phyloP scores from a whole-genome alignment of 2,888 invertebrate genomes.

The Hyposoter didymator region DNA sequence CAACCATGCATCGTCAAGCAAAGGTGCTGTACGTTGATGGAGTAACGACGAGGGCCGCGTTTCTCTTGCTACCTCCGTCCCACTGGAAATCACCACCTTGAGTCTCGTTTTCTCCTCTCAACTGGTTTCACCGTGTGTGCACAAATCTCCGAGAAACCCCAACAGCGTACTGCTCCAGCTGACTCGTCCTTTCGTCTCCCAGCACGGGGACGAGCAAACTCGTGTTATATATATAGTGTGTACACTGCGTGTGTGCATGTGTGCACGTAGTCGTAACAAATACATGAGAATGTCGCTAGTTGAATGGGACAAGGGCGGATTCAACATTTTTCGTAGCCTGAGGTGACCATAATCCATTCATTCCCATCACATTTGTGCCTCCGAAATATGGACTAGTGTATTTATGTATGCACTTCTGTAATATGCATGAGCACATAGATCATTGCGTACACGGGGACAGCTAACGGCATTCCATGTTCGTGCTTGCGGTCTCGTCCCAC shows the following conservation, averaged over 20 bases:
- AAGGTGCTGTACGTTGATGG: slow-evolving; percentile 16
- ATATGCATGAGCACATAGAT: slow-evolving; percentile 13
- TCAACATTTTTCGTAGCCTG: not conserved
- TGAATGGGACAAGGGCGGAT: not conserved
- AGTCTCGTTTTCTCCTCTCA: slow-evolving; percentile 19
- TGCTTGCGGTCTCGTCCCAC: slow-evolving; percentile 36
- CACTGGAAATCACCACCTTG: slow-evolving; percentile 36
- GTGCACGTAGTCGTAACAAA: not conserved
- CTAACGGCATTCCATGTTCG: slow-evolving; percentile 20
- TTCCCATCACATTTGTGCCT: not conserved
- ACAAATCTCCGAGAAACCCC: slow-evolving; percentile 24
- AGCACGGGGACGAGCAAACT: not conserved
- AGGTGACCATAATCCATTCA: not conserved
- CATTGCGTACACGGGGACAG: not conserved
- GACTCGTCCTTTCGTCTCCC: slow-evolving; percentile 18
- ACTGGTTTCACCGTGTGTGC: slow-evolving; percentile 7
- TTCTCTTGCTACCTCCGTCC: slow-evolving; percentile 7
- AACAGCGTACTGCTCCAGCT: slow-evolving; percentile 24
- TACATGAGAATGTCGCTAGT: not conserved
- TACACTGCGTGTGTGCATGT: not conserved
- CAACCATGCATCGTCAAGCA: slow-evolving; percentile 10
- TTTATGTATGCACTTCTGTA: not conserved
- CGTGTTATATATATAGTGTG: too few species aligned
- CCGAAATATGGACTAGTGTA: slow-evolving; percentile 10
- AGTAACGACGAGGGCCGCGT: not conserved